These are phyloP conservation scores for Hephaestus fuliginosus DNA, from an alignment of 2,797 vertebrate genomes.

Conservation along the genomic window DNA sequence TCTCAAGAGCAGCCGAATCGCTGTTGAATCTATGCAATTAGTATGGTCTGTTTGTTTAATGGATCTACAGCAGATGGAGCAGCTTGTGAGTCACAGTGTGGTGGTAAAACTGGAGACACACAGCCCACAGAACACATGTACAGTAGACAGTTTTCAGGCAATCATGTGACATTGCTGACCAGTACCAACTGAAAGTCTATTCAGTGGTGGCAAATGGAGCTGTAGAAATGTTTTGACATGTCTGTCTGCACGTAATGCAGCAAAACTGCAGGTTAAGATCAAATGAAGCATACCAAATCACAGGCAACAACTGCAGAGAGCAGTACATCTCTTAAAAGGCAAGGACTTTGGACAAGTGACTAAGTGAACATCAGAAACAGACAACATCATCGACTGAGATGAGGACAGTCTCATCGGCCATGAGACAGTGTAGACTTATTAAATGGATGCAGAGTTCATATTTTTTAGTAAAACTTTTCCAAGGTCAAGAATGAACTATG, in stretches of 20 bases:
- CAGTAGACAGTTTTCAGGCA: slow-evolving; percentile 12
- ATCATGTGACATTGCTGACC: slow-evolving; percentile 17
- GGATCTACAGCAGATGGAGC: slow-evolving; percentile 56
- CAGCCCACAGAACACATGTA: slow-evolving; percentile 53
- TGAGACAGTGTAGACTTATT: background rate
- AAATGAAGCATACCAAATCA: slow-evolving; percentile 9
- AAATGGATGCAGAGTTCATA: background rate
- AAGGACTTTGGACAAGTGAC: background rate
- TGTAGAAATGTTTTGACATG: slow-evolving; percentile 29
- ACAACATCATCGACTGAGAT: background rate
- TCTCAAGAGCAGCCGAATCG: slow-evolving; percentile 48
- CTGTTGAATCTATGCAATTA: slow-evolving; percentile 49
- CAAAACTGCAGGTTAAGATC: background rate
- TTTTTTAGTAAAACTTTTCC: background rate
- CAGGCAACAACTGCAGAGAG: background rate
- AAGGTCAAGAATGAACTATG: too few species aligned
- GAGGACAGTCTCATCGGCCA: slow-evolving; percentile 11
- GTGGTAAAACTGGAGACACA: slow-evolving; percentile 43
- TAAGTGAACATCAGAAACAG: background rate
- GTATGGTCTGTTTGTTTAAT: slow-evolving; percentile 62
- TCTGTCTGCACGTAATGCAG: slow-evolving; percentile 5
- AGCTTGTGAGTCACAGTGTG: slow-evolving; percentile 39
- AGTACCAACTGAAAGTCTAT: background rate
- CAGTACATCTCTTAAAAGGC: background rate
- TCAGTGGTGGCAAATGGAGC: background rate